Conservation (phyloP, 2,888 invertebrate species). For the Andrena bicolor region DNA sequence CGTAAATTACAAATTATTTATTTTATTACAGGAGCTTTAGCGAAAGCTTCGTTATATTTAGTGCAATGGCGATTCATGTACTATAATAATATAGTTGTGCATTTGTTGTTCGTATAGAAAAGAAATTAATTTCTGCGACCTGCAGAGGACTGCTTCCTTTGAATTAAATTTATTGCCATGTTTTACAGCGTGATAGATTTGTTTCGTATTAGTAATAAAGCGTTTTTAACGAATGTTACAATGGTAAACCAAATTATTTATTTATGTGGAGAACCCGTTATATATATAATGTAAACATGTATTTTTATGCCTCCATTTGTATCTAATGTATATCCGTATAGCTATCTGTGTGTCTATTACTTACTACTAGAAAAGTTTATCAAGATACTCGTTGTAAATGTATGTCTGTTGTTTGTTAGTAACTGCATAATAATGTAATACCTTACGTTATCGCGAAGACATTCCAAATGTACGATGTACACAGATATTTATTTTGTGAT, state of each 20-base stretch:
- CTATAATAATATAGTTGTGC: slow-evolving; percentile 13
- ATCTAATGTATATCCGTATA: slow-evolving; percentile 45
- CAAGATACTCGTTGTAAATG: slow-evolving; percentile 41
- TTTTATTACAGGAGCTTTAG: background rate
- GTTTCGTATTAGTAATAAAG: slow-evolving; percentile 4
- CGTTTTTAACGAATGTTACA: slow-evolving; percentile 15
- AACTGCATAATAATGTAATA: background rate
- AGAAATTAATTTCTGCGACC: slow-evolving; percentile 23
- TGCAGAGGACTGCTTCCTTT: slow-evolving; percentile 22
- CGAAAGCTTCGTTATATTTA: slow-evolving; percentile 11
- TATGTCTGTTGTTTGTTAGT: slow-evolving; percentile 31
- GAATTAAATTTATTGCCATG: slow-evolving; percentile 26
- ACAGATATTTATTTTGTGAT: slow-evolving; percentile 29
- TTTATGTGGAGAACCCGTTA: slow-evolving; percentile 20
- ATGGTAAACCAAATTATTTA: slow-evolving; percentile 21
- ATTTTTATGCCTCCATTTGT: slow-evolving; percentile 46
- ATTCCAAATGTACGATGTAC: slow-evolving; percentile 39
- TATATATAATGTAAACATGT: slow-evolving; percentile 38
- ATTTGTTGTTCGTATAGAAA: slow-evolving; percentile 16
- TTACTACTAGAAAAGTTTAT: slow-evolving; percentile 23
- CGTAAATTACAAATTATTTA: slow-evolving; percentile 30
- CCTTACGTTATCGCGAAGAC: slow-evolving; percentile 21
- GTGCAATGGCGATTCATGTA: slow-evolving; percentile 21
- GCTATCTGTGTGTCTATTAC: slow-evolving; percentile 31
- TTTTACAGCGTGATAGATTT: slow-evolving; percentile 15